Evolutionary conservation across 2,888 invertebrate genomes (phyloP).

Genomic region (Lycocerus yunnanus): DNA sequence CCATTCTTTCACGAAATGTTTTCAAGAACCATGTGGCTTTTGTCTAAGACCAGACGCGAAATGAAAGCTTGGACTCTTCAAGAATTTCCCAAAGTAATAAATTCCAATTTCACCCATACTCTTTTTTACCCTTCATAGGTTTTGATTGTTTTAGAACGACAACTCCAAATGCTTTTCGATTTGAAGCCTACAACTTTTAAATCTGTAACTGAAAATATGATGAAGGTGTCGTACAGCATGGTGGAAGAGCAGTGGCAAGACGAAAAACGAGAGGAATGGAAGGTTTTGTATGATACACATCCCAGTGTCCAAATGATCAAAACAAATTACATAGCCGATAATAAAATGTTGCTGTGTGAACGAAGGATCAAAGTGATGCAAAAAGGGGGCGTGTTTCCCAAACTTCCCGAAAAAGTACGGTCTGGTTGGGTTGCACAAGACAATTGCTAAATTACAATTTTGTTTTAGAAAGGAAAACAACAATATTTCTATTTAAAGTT

Average conservation of each 20-base stretch:
- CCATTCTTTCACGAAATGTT: conserved; percentile 52
- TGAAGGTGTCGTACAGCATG: conserved; percentile 42
- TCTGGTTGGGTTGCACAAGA: not conserved
- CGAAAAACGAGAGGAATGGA: conserved; percentile 46
- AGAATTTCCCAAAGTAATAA: conserved; percentile 49
- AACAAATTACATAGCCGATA: conserved; percentile 36
- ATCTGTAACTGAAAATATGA: conserved; percentile 44
- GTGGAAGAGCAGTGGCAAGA: conserved; percentile 49
- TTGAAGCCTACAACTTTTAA: conserved; percentile 47
- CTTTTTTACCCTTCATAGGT: conserved; percentile 39
- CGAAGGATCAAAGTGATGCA: conserved; percentile 45
- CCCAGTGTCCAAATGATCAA: conserved; percentile 46
- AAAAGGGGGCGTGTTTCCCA: conserved; percentile 46
- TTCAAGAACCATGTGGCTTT: conserved; percentile 50
- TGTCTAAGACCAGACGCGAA: conserved; percentile 51
- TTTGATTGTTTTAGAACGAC: conserved; percentile 47
- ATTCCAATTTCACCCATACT: not conserved
- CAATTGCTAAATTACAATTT: not conserved
- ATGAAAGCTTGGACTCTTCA: conserved; percentile 50
- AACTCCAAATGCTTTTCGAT: conserved; percentile 47
- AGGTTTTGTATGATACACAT: conserved; percentile 31
- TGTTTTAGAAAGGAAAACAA: conserved; percentile 35
- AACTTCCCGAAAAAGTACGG: conserved; percentile 47
- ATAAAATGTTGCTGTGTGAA: conserved; percentile 41
- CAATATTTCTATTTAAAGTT: conserved; percentile 32